Percentiles rank a stretch among this genome's conserved stretches.
Conservation (phyloP, 2,797 vertebrate species). For the Alcedo quadribrachys region DNA sequence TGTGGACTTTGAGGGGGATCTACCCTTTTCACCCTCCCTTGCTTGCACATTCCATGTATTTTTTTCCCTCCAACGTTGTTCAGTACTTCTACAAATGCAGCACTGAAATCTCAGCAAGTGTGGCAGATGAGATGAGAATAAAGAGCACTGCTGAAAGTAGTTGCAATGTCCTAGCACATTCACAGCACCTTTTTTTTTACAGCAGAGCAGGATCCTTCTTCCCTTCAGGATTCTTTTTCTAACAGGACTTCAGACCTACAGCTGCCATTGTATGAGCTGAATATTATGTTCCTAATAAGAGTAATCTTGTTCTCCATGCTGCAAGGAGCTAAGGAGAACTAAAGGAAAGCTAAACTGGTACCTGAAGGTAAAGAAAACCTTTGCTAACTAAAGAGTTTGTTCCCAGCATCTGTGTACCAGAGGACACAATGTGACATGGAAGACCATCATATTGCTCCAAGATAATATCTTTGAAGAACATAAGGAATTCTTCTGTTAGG, state of each 20-base stretch:
- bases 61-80: not conserved
- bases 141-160: not conserved
- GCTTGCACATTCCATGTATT: not conserved
- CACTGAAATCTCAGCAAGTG: not conserved
- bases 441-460: not conserved
- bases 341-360: not conserved
- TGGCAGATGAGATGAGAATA: not conserved
- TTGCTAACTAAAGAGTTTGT: not conserved
- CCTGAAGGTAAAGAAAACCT: not conserved
- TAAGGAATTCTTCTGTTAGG: conserved; percentile 12
- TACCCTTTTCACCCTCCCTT: not conserved
- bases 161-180: not conserved
- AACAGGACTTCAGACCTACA: not conserved
- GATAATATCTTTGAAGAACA: not conserved
- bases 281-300: not conserved
- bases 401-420: conserved; percentile 2
- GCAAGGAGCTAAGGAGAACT: not conserved
- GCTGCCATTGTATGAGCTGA: not conserved
- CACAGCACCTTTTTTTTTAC: not conserved
- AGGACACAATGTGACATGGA: not conserved
- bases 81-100: not conserved
- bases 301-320: not conserved
- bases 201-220: not conserved
- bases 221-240: not conserved
- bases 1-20: not conserved